Base-by-base conservation (phyloP, 2,113 vertebrate species). In the Periophthalmodon schlosseri region DNA sequence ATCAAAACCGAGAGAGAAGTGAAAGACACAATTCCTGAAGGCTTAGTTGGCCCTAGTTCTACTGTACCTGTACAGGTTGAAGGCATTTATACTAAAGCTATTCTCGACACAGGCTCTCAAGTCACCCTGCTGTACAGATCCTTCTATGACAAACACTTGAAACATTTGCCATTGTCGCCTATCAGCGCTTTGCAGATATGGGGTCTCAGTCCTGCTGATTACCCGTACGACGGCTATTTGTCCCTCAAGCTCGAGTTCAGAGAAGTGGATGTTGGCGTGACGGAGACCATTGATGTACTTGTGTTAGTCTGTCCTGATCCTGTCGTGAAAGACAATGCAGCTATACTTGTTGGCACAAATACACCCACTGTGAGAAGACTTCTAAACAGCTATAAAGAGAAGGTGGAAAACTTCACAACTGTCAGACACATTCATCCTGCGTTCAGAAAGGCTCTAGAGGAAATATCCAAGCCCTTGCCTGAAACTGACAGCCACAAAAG, bases 21-120 rank as follows among this genome's bases (percentile, higher is more conserved):
- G 57, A 5, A 52, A 15, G 44, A 70, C 68, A 65, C 74, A 34
- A 65, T 76, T 12, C 75, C 60, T 18, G 21, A 76, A 66, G 75
- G 75, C 50, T 77, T 71, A 67, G 39, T 71, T 1, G 69, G 60
- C 1, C 60, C 49, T 13, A 50, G 49, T 13, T 71, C 69, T 71
- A 50, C 9, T 57, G 69, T 77, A 2, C 4, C 75, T 46, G 18
- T 77, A 1, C 75, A 77, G n/a, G 56, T 70, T 65, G 68, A 76
- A 70, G 68, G 61, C 36, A 71, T 77, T 1, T 71, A 77, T 23
- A 2, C 58, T 46, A 71, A 76, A 65, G 68, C 60, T 2, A 39
- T 76, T 50, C 49, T 50, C 49, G 49, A 57, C 69, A 64, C 39
- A 63, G 68, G 68, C 10, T 76, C 74, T 65, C 47, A 70, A 56